Evolutionary conservation across 2,113 vertebrate species (phyloP).

Genomic region (Toxostoma redivivum): DNA sequence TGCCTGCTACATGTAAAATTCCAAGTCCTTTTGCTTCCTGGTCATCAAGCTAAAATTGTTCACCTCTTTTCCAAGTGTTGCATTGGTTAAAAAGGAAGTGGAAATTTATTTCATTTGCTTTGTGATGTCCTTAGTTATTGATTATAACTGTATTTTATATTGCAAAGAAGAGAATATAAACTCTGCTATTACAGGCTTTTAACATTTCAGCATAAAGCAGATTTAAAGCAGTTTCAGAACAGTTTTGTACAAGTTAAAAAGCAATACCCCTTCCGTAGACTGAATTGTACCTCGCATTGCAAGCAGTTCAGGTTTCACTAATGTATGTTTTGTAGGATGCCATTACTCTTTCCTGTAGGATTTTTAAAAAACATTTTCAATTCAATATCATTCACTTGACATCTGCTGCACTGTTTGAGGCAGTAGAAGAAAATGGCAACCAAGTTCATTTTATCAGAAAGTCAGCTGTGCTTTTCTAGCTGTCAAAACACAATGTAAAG

Average conservation of each 20-base stretch:
- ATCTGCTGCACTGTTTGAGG: not conserved
- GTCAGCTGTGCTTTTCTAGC: not conserved
- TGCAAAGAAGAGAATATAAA: not conserved
- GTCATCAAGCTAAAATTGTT: not conserved
- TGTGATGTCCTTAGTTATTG: not conserved
- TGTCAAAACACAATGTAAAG: not conserved
- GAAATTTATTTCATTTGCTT: not conserved
- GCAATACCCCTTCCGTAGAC: not conserved
- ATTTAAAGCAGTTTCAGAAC: not conserved
- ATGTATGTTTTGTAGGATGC: not conserved
- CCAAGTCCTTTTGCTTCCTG: not conserved
- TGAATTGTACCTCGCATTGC: not conserved
- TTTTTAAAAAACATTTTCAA: not conserved
- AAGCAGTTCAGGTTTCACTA: not conserved
- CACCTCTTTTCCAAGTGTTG: not conserved
- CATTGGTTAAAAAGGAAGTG: not conserved
- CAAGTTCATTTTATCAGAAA: not conserved
- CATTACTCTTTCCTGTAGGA: not conserved
- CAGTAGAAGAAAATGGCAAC: not conserved
- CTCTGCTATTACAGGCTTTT: not conserved
- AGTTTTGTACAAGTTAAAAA: not conserved
- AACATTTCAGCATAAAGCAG: not conserved
- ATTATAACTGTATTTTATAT: not conserved
- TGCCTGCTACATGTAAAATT: not conserved
- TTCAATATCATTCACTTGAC: not conserved